Evolutionary conservation across 2,797 vertebrate genomes (phyloP), one percentile per base, ranked within the genome.

Genomic region (Ambastaia sidthimunki): DNA sequence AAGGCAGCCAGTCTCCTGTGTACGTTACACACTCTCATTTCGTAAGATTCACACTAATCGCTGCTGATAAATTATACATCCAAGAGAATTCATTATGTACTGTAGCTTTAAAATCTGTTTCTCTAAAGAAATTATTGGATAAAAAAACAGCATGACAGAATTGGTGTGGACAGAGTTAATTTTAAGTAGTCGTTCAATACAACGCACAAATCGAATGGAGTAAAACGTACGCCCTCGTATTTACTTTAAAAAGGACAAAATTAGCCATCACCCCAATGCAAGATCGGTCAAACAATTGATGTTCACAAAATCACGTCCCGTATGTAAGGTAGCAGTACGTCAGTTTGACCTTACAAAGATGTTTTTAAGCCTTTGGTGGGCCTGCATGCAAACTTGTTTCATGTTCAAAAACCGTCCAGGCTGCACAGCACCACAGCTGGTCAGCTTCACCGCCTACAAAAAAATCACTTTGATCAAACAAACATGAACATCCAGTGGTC

Each of bases 41-140:
- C 73, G 76, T 82, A 83, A 90, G 89, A 92, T 90, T 89, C 87
- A 89, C 86, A 90, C 90, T 95, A 94, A 94, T 94, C 91, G 90
- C 90, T 91, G 90, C 83, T 92, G 90, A 87, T 94, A 87, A 95
- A 95, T 95, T 93, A 94, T 95, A 93, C 92, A 94, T 95, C 93
- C 91, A 94, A 95, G 91, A 88, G 93, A 93, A 94, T 94, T 84
- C 87, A 87, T 91, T 89, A 93, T 89, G 84, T 83, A 90, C 86
- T 90, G 81, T 86, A 85, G 88, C 90, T 88, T 86, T 85, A 91
- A 92, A 91, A 89, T 90, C 88, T 89, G 66, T 92, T 90, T 92
- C 86, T 89, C 89, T 83, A 90, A 90, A 92, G 84, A 91, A 90
- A 92, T 92, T 91, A 88, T 90, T 59, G 55, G 62, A 52, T 34